Evolutionary conservation across 2,113 vertebrate genomes (phyloP).

Genomic region (Dascyllus trimaculatus): DNA sequence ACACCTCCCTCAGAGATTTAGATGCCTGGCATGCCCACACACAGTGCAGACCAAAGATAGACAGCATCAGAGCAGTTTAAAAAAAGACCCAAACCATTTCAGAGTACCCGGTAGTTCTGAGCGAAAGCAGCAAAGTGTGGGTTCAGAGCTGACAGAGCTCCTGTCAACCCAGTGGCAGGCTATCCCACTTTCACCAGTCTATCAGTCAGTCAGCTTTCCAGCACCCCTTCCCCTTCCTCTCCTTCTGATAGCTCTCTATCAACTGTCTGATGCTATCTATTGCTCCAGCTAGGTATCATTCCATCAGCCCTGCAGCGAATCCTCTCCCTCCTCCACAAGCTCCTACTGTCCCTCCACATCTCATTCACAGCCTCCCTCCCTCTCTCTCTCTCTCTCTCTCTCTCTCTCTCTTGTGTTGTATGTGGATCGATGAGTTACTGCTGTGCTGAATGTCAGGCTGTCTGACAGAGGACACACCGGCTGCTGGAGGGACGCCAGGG

Average conservation of each 20-base stretch:
- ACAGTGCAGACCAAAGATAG: conserved; percentile 19
- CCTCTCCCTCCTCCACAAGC: conserved; percentile 40
- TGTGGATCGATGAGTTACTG: conserved; percentile 66
- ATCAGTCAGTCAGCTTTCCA: conserved; percentile 57
- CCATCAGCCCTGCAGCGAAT: conserved; percentile 56
- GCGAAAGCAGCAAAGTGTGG: conserved; percentile 21
- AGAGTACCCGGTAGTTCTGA: conserved; percentile 20
- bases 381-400: conserved; percentile 17
- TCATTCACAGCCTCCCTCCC: conserved; percentile 6
- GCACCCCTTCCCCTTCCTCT: conserved; percentile 37
- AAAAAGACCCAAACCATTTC: conserved; percentile 16
- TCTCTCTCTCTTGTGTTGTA: conserved; percentile 19
- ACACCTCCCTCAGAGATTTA: conserved; percentile 7
- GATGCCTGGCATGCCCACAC: conserved; percentile 14
- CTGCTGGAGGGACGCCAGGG: conserved; percentile 56
- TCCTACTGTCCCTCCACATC: background rate
- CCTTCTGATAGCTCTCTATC: conserved; percentile 70
- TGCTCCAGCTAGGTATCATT: conserved; percentile 54
- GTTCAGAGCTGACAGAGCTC: conserved; percentile 50
- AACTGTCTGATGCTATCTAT: conserved; percentile 68
- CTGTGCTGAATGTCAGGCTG: conserved; percentile 73
- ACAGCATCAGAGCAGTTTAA: background rate
- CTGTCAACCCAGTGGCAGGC: conserved; percentile 65
- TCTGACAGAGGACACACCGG: conserved; percentile 64
- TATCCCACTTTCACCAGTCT: conserved; percentile 51